phyloP scores from a whole-genome alignment of 2,113 vertebrate species.

The Dryoscopus gambensis region DNA sequence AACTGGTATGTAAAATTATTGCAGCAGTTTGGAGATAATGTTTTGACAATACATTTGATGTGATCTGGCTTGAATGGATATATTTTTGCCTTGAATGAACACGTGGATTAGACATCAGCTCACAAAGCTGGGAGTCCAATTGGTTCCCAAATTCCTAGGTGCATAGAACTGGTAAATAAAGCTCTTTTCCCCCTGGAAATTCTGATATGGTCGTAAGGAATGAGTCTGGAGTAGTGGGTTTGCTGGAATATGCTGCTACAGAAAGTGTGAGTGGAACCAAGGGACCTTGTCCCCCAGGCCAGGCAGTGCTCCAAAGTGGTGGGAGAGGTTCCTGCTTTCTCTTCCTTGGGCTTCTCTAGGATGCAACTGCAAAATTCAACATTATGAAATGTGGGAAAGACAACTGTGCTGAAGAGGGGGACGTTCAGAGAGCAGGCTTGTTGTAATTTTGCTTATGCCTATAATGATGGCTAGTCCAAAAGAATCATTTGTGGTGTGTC shows the following conservation, averaged over 20 bases:
- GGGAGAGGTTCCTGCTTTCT: background rate
- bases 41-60: background rate
- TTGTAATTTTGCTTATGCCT: background rate
- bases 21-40: background rate
- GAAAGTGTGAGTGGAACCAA: background rate
- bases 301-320: background rate
- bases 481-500: background rate
- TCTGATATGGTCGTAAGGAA: background rate
- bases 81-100: background rate
- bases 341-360: background rate
- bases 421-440: background rate
- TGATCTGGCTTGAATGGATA: background rate
- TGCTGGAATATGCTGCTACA: background rate
- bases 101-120: background rate
- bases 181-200: background rate
- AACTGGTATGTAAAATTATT: background rate
- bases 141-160: background rate
- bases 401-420: background rate
- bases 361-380: fast-evolving
- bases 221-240: background rate
- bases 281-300: background rate
- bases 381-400: background rate
- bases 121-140: background rate
- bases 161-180: background rate
- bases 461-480: background rate